Percentiles rank a stretch among this genome's conserved stretches.
phyloP scores from a whole-genome alignment of 1,140 invertebrate genomes.

The Saccostrea cuccullata region DNA sequence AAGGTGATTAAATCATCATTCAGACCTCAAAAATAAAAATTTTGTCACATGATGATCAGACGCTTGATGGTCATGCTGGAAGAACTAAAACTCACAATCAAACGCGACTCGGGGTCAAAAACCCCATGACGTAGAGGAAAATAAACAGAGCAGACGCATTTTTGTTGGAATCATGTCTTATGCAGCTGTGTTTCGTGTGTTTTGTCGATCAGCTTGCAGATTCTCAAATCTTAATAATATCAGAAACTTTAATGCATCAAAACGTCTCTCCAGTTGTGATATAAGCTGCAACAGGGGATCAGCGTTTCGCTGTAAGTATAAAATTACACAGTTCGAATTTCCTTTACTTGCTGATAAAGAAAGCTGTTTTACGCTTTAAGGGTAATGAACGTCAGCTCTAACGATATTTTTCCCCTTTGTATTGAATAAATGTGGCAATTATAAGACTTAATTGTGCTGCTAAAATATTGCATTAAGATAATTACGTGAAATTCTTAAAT shows the following conservation, averaged over 20 bases:
- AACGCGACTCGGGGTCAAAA: neutral
- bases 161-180: neutral
- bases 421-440: too few species aligned
- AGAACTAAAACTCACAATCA: too few species aligned
- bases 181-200: neutral
- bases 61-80: too few species aligned
- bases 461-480: too few species aligned
- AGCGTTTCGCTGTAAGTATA: conserved; percentile 1
- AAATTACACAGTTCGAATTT: neutral
- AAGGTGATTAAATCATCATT: too few species aligned
- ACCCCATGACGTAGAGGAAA: conserved; percentile 4
- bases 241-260: neutral
- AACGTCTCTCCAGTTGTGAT: neutral
- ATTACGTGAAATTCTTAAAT: too few species aligned
- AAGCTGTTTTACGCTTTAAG: too few species aligned
- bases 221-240: neutral
- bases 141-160: conserved; percentile 28
- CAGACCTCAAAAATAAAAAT: too few species aligned
- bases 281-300: neutral
- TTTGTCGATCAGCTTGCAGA: conserved; percentile 7
- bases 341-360: neutral
- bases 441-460: too few species aligned
- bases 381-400: too few species aligned
- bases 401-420: too few species aligned
- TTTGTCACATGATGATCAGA: too few species aligned